Evolutionary conservation across 2,797 vertebrate genomes (phyloP).

Genomic region (Artibeus jamaicensis): DNA sequence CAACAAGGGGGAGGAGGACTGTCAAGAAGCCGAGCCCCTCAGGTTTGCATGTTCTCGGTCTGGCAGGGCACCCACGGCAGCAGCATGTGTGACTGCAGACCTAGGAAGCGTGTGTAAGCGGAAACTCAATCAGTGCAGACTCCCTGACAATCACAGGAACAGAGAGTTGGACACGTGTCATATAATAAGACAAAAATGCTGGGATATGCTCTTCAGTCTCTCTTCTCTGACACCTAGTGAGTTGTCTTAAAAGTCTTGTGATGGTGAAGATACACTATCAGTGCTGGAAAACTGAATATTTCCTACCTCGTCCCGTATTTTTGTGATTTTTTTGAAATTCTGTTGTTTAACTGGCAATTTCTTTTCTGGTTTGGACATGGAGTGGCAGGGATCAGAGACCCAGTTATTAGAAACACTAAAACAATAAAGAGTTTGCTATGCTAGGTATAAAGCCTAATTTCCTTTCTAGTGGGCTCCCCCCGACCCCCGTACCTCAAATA

Average conservation of each 20-base stretch:
- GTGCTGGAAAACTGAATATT: background rate
- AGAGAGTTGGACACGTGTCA: background rate
- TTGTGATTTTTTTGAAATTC: background rate
- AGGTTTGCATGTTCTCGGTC: background rate
- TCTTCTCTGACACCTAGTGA: background rate
- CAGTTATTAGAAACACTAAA: background rate
- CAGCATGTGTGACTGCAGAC: background rate
- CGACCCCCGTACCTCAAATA: background rate
- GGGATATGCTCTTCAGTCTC: background rate
- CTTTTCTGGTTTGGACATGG: background rate
- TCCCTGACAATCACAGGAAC: background rate
- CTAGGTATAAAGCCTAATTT: background rate
- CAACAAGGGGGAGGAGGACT: background rate
- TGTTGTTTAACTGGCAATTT: background rate
- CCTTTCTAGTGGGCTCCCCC: background rate
- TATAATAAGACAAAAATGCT: background rate
- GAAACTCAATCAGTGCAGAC: background rate
- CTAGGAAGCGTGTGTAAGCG: slow-evolving; percentile 8
- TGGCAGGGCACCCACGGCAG: background rate
- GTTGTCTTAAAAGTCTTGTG: background rate
- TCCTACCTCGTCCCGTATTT: background rate
- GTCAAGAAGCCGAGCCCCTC: background rate
- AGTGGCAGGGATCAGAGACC: background rate
- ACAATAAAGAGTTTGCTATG: background rate
- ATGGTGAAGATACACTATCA: rapidly evolving